Evolutionary conservation across 2,888 invertebrate species (phyloP), one percentile per base, ranked within the genome.

Genomic region (Celastrina argiolus): DNA sequence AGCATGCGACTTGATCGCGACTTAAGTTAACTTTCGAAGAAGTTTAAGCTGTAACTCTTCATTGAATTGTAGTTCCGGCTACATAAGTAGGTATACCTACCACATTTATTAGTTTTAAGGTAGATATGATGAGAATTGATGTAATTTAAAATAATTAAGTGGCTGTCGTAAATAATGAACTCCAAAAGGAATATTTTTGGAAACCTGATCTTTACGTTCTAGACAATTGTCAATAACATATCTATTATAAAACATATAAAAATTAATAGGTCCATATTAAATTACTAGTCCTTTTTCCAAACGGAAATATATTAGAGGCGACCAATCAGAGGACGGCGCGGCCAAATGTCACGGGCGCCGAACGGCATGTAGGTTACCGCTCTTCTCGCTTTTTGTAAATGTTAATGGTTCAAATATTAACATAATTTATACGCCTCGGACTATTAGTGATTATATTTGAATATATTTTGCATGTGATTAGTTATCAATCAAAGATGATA

Each of bases 351-450:
- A 51, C 51, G 51, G 51, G 51, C 51, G 22, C 12, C 51, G 22
- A 26, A 51, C 14, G 12, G n/a, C 31, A 2, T n/a, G 28, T 58
- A 58, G 16, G 58, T 31, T 31, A 56, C 58, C 16, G 31, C 58
- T 58, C 58, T 31, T 58, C 58, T 58, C 58, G 28, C 28, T 28
- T 58, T 58, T 58, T 58, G 51, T 58, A 58, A 58, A 58, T 58
- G 31, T 58, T 58, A 58, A 58, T 58, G 58, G 28, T 28, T 58
- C 51, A 51, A 51, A 31, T 31, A 58, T 58, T 58, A 31, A 58
- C 58, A 58, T 58, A 58, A 58, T 58, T 28, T 58, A 58, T 58
- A 58, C 58, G 58, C 58, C 58, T 28, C 28, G 8, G 58, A 31
- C 58, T 31, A 51, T 51, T 51, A 51, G 51, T 51, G 51, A 26